Percentiles rank a stretch among this genome's conserved stretches.
phyloP scores from a whole-genome alignment of 2,797 vertebrate genomes.

The Amphiprion clarkii region DNA sequence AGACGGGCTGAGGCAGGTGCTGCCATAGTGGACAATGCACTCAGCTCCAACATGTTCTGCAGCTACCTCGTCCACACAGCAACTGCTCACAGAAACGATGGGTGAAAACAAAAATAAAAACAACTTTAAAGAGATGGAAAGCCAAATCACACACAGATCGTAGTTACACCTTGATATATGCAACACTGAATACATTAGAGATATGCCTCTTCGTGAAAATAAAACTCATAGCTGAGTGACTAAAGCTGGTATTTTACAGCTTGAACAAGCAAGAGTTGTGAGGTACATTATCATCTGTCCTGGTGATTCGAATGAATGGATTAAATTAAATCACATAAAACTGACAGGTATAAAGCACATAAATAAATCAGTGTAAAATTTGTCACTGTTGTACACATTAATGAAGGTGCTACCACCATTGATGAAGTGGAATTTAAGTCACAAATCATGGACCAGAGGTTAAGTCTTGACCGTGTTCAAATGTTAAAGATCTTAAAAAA shows the following conservation, averaged over 20 bases:
- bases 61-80: conserved; percentile 96
- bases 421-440: too few relatives aligned
- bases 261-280: neutral
- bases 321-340: neutral
- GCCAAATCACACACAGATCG: neutral
- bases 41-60: conserved; percentile 90
- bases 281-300: neutral
- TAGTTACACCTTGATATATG: neutral
- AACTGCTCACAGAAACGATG: conserved; percentile 80
- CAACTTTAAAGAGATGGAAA: neutral
- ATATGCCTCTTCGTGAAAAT: neutral
- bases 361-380: too few relatives aligned
- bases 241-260: neutral
- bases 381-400: too few relatives aligned
- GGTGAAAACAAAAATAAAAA: neutral
- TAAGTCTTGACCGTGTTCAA: too few relatives aligned
- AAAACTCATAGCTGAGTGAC: neutral
- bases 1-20: conserved; percentile 93
- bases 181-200: neutral
- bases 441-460: too few relatives aligned
- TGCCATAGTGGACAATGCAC: conserved; percentile 93
- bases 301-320: neutral
- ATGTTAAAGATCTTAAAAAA: too few relatives aligned
- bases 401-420: too few relatives aligned
- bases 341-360: too few relatives aligned